phyloP scores from a whole-genome alignment of 1,140 invertebrate genomes.

The Panulirus ornatus region DNA sequence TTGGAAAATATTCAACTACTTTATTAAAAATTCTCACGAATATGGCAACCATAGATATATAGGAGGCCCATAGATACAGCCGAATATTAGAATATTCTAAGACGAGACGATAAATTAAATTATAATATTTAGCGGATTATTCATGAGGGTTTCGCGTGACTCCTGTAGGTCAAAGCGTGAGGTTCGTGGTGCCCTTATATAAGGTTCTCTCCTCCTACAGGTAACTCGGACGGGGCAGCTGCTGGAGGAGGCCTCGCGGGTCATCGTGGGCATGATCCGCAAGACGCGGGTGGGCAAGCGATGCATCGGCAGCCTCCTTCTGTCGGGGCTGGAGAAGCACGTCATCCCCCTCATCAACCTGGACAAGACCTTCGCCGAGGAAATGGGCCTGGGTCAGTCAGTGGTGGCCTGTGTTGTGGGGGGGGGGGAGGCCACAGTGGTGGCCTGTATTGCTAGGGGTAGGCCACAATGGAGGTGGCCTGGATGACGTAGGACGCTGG shows the following conservation, averaged over 20 bases:
- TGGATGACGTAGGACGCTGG: neutral
- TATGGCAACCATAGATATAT: too few relatives aligned
- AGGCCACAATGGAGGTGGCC: neutral
- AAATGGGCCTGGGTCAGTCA: conserved; percentile 64
- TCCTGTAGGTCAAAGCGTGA: too few relatives aligned
- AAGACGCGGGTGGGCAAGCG: conserved; percentile 74
- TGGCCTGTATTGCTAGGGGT: neutral
- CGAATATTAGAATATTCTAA: neutral
- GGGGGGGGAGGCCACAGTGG: neutral
- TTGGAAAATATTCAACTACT: too few relatives aligned
- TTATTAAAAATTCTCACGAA: too few relatives aligned
- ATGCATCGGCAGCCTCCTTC: conserved; percentile 61
- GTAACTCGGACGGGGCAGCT: conserved; percentile 68
- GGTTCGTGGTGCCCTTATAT: too few relatives aligned
- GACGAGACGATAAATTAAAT: neutral
- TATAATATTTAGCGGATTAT: too few relatives aligned
- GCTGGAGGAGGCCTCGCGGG: conserved; percentile 62
- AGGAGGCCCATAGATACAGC: neutral
- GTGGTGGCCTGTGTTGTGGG: too few relatives aligned
- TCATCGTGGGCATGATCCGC: conserved; percentile 56
- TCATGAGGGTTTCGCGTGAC: too few relatives aligned
- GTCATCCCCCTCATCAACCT: conserved; percentile 69
- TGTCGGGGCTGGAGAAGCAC: conserved; percentile 71
- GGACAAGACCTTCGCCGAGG: conserved; percentile 59
- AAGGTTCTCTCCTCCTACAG: conserved; percentile 40